A percentile compares a stretch with the other conserved stretches of the same genome.
phyloP scores from a whole-genome alignment of 2,888 invertebrate species.

The Papilio elwesi region DNA sequence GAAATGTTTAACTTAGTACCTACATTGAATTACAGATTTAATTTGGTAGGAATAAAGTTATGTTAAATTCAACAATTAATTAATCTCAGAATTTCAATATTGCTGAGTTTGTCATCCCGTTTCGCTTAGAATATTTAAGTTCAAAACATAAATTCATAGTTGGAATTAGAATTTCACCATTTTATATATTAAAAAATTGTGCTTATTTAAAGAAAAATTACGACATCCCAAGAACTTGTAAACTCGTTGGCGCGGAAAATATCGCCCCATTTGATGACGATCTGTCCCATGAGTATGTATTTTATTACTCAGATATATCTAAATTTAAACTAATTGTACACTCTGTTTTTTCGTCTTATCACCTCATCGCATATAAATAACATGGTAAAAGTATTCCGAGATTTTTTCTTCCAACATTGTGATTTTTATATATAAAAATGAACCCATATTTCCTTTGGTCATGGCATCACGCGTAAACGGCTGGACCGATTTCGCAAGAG shows the following conservation, averaged over 20 bases:
- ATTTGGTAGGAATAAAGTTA: slow-evolving; percentile 44
- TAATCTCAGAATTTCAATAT: neutral
- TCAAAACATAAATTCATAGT: no score
- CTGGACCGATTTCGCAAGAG: no score
- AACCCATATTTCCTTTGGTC: no score
- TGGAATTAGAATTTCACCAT: neutral
- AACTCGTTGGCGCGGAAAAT: slow-evolving; percentile 57
- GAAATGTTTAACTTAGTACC: no score
- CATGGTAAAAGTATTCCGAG: slow-evolving; percentile 10
- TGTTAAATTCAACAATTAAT: neutral
- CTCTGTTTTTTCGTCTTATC: slow-evolving; percentile 48
- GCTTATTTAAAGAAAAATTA: slow-evolving; percentile 53
- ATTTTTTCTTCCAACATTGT: neutral
- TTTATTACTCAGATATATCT: slow-evolving; percentile 34
- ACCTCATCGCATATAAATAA: slow-evolving; percentile 49
- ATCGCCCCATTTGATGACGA: slow-evolving; percentile 56
- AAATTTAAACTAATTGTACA: slow-evolving; percentile 57
- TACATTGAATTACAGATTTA: neutral
- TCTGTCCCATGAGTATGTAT: slow-evolving; percentile 42
- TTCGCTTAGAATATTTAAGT: no score
- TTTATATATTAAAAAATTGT: slow-evolving; percentile 44
- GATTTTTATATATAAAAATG: no score
- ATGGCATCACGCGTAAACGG: no score
- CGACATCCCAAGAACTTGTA: slow-evolving; percentile 57
- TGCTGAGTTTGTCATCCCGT: neutral